A percentile compares a stretch with the other conserved stretches of the same genome.
These are phyloP conservation scores for Pseudonaja textilis DNA, from an alignment of 2,113 vertebrate species.

Conservation along the genomic window DNA sequence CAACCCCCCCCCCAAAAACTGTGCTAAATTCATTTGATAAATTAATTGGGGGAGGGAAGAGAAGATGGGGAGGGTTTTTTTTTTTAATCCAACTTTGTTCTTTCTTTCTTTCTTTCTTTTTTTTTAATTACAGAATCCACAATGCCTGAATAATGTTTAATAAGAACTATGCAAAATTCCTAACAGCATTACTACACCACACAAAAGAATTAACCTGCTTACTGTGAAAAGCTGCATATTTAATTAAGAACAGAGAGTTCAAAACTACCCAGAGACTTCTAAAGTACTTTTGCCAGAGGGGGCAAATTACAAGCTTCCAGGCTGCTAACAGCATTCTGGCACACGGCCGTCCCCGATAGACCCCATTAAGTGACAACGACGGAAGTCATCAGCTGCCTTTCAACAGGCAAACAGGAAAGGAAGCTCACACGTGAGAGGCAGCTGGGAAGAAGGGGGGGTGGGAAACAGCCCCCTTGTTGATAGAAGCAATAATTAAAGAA, in stretches of 20 bases:
- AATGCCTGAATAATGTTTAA: conserved; percentile 85
- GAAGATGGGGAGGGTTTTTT: not conserved
- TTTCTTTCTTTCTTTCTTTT: conserved; percentile 72
- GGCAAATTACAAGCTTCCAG: conserved; percentile 86
- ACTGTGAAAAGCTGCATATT: conserved; percentile 94
- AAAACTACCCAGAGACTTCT: conserved; percentile 86
- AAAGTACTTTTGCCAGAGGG: conserved; percentile 85
- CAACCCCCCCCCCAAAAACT: conserved; percentile 12
- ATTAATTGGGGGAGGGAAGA: conserved; percentile 86
- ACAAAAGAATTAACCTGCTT: conserved; percentile 90
- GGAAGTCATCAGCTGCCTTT: conserved; percentile 87
- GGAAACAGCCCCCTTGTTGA: conserved; percentile 72
- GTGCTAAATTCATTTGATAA: conserved; percentile 94
- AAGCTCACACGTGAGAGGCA: conserved; percentile 73
- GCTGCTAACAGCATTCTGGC: conserved; percentile 84
- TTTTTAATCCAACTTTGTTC: conserved; percentile 78
- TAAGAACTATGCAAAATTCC: conserved; percentile 79
- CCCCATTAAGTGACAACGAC: conserved; percentile 87
- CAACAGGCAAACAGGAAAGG: conserved; percentile 73
- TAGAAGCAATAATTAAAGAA: conserved; percentile 87
- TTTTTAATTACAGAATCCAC: conserved; percentile 86
- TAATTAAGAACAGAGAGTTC: conserved; percentile 94
- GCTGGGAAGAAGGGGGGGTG: conserved; percentile 51
- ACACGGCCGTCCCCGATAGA: conserved; percentile 82
- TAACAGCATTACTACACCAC: conserved; percentile 87